These are phyloP conservation scores for Benitochromis conjunctus DNA, from an alignment of 2,113 vertebrate species.

Conservation along the genomic window DNA sequence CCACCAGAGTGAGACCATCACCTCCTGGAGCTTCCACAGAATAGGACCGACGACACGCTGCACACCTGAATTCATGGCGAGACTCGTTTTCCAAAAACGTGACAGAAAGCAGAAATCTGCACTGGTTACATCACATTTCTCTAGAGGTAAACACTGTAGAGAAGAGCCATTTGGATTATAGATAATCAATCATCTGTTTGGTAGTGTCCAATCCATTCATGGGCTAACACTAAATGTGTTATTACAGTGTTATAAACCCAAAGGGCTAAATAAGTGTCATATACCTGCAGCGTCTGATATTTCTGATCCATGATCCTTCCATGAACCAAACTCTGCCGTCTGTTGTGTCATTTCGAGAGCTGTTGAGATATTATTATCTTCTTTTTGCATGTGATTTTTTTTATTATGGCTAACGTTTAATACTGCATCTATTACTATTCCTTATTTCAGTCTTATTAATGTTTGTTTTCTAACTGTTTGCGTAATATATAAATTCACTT, in stretches of 20 bases:
- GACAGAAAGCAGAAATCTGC: background rate
- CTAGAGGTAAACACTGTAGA: background rate
- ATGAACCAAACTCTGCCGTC: background rate
- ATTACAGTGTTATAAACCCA: too few relatives aligned
- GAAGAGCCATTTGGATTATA: too few relatives aligned
- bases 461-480: background rate
- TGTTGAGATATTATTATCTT: background rate
- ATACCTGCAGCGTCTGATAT: too few relatives aligned
- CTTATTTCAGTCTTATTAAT: background rate
- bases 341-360: background rate
- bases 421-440: background rate
- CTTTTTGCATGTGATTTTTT: background rate
- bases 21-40: background rate
- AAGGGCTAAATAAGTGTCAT: too few relatives aligned
- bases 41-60: background rate
- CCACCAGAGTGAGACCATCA: background rate
- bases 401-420: background rate
- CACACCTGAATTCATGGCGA: too few relatives aligned
- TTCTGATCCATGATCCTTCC: background rate
- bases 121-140: background rate
- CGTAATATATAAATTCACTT: accelerated
- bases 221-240: too few relatives aligned
- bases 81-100: background rate
- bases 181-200: too few relatives aligned
- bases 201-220: too few relatives aligned